Base-by-base conservation (phyloP, 2,113 vertebrate species). In the Gymnogyps californianus region DNA sequence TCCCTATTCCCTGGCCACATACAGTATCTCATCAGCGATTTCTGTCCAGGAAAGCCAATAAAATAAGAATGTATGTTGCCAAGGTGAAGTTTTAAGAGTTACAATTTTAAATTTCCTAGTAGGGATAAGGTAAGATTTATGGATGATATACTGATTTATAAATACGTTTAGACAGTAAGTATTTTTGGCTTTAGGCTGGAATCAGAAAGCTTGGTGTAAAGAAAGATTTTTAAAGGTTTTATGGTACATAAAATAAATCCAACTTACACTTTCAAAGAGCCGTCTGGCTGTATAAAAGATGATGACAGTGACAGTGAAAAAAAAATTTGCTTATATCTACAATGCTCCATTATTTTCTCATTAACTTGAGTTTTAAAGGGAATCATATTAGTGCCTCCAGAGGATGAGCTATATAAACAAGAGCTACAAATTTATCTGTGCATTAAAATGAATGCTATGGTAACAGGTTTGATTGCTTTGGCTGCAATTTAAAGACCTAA, bases 321-420 rank as follows among this genome's bases (percentile, higher is more conserved):
- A 57, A 96, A 96, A 93, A 72, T 83, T 88, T 96, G 77, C 64
- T 93, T 97, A 97, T 95, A 83, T 85, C 85, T 55, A 92, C 95
- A 98, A 94, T 97, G 96, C 80, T 97, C 83, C 87, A 95, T 97
- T 97, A 97, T 97, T 98, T 97, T 97, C 87, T 98, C 82, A 97
- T 97, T 96, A 96, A 95, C 93, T 96, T 84, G 77, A 97, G 85
- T 96, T 95, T 96, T 97, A 97, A 98, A 96, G 88, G 80, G 93
- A 98, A 98, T 97, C 74, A 82, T 95, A 96, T 95, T 97, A 97
- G 90, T 92, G 89, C 71, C 96, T 98, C 87, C 72, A 89, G 92
- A 93, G 83, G 87, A 93, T 55, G 76, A 96, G 82, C 88, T 91
- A 38, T 90, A 96, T 93, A 97, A 98, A 96, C 51, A 97, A 96